Percentiles rank a stretch among this genome's conserved stretches.
Evolutionary conservation across 2,888 invertebrate species (phyloP).

Genomic region (Oasisia sp.): DNA sequence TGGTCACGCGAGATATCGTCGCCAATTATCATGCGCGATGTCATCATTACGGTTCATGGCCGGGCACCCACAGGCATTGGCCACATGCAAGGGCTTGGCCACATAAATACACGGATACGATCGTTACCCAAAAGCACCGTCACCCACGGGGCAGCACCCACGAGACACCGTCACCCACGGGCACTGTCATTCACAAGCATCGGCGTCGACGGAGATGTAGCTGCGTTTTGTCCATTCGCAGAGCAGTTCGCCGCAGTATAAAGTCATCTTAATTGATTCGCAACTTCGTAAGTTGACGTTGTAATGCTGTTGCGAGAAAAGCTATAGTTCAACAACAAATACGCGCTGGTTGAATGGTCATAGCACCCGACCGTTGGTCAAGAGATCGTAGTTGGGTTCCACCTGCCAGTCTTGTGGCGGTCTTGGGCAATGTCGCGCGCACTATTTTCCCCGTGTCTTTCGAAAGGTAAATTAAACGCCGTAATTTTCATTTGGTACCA

Average conservation of each 20-base stretch:
- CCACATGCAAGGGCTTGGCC: too few relatives aligned
- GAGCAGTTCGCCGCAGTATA: too few relatives aligned
- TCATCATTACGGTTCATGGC: background rate
- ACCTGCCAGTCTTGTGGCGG: too few relatives aligned
- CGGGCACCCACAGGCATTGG: background rate
- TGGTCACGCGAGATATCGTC: background rate
- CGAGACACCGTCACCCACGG: background rate
- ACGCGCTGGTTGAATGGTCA: background rate
- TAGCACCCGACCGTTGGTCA: too few relatives aligned
- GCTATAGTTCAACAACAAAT: background rate
- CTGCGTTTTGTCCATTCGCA: background rate
- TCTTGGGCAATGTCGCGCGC: too few relatives aligned
- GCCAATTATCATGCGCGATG: background rate
- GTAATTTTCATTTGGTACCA: too few relatives aligned
- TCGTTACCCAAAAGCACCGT: too few relatives aligned
- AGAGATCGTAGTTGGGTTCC: too few relatives aligned
- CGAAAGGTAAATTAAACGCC: too few relatives aligned
- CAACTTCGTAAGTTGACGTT: background rate
- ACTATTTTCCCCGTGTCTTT: too few relatives aligned
- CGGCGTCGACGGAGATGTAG: background rate
- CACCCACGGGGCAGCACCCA: too few relatives aligned
- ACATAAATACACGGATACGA: too few relatives aligned
- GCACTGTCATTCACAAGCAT: background rate
- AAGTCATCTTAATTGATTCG: background rate
- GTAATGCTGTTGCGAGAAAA: background rate